These are phyloP conservation scores for Vimba vimba DNA, from an alignment of 2,113 vertebrate genomes.

Conservation along the genomic window DNA sequence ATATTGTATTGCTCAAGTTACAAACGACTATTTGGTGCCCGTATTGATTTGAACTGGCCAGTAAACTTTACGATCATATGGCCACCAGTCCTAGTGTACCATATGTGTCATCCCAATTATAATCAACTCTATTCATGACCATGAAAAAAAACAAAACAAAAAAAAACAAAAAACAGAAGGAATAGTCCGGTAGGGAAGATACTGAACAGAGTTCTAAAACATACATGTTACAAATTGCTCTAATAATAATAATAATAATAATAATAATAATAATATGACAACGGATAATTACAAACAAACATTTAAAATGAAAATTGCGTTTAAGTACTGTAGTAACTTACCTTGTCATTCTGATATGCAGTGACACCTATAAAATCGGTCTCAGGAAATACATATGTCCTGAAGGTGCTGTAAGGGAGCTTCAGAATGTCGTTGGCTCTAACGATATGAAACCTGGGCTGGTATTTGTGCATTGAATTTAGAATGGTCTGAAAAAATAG, in stretches of 20 bases:
- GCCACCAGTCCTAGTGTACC: neutral
- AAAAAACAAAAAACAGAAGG: neutral
- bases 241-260: neutral
- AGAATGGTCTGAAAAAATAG: constrained; percentile 87
- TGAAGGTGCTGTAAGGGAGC: constrained; percentile 96
- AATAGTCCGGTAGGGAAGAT: neutral
- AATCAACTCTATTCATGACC: neutral
- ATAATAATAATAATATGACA: neutral
- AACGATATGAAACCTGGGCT: constrained; percentile 95
- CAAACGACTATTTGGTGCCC: neutral
- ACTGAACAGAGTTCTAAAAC: neutral
- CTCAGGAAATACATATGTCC: constrained; percentile 95
- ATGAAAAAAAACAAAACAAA: neutral
- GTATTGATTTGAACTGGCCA: neutral
- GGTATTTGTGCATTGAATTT: constrained; percentile 99
- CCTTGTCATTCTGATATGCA: constrained; percentile 99
- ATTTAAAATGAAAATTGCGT: neutral
- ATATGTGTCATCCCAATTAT: constrained; percentile 9
- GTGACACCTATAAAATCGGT: constrained; percentile 97
- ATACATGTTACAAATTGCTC: neutral
- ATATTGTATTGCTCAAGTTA: neutral
- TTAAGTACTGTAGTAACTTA: constrained; percentile 59
- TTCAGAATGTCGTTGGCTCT: constrained; percentile 95
- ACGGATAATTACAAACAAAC: neutral
- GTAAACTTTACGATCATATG: neutral